phyloP scores from a whole-genome alignment of 2,888 invertebrate species.

The Conchocele bisecta region DNA sequence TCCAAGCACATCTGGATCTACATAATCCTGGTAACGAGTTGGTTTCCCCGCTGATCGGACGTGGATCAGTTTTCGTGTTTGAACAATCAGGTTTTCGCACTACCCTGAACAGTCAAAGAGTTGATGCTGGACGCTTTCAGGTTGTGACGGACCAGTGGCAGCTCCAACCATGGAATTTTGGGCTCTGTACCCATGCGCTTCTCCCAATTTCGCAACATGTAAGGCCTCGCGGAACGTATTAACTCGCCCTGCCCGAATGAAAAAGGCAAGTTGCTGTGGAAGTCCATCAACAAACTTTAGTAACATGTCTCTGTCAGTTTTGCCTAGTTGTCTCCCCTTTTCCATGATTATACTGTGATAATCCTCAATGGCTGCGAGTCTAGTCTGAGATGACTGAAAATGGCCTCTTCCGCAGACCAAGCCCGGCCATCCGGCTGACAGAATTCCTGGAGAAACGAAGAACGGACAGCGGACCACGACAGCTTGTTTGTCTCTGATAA shows the following conservation, averaged over 20 bases:
- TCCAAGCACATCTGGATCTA: no score
- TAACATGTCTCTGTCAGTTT: constrained; percentile 1
- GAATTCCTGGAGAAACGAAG: background rate
- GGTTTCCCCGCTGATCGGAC: no score
- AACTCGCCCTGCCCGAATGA: background rate
- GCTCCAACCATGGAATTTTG: no score
- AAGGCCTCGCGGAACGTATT: background rate
- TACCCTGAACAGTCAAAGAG: no score
- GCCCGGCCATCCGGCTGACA: background rate
- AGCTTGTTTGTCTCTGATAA: background rate
- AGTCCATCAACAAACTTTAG: background rate
- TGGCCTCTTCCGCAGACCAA: background rate
- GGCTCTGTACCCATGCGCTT: background rate
- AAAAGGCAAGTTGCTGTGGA: background rate
- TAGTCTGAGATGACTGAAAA: background rate
- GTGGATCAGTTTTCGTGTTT: no score
- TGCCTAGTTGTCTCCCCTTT: background rate
- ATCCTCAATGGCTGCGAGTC: background rate
- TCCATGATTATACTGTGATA: background rate
- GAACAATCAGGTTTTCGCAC: no score
- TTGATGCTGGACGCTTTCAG: no score
- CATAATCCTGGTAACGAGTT: no score
- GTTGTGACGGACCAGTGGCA: no score
- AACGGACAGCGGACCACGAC: background rate
- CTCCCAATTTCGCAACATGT: background rate